Base-by-base conservation (phyloP, 2,797 vertebrate genomes). In the Hafferia zeledoni region DNA sequence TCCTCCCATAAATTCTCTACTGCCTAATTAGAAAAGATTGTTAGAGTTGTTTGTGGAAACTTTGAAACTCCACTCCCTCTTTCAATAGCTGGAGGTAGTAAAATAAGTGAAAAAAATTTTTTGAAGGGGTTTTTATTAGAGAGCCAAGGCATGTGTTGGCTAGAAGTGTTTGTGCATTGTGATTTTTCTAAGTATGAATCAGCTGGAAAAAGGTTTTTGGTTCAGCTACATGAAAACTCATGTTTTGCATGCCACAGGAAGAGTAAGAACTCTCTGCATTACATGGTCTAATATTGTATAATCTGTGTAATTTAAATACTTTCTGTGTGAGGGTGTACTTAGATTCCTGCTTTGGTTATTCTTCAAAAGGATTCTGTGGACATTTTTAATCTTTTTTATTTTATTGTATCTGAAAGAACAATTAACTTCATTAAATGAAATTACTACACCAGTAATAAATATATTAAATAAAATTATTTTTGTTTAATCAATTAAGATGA, bases 71-170 rank as follows among this genome's bases (percentile, higher is more conserved):
- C 15, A 57, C 61, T 95, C 84, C 46, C 8, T 86, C n/a, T 87
- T 97, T 91, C 79, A 94, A 75, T 95, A 95, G 92, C 93, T 96
- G 79, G 82, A 96, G 92, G 89, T 93, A 89, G 55, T 85, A n/a
- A 92, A 92, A 79, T 82, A 82, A 88, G 49, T 83, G 17, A 70
- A 81, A 93, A 92, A 68, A 41, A 3, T 0, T 10, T 37, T 80
- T 64, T 53, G 8, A 67, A 77, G 59, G 10, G 7, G 27, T 60
- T 87, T 87, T 87, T 87, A 74, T 88, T 89, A 49, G 56, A 61
- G 65, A 67, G 9, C 61, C 82, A 78, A 85, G 76, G 59, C 94
- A 69, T 93, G 93, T 86, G 56, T 97, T 96, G 89, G 82, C 94
- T 95, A 60, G 94, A 93, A 61, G 27, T 70, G 14, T 56, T 31